phyloP scores from a whole-genome alignment of 2,888 invertebrate species.

The Drosophila rellima region DNA sequence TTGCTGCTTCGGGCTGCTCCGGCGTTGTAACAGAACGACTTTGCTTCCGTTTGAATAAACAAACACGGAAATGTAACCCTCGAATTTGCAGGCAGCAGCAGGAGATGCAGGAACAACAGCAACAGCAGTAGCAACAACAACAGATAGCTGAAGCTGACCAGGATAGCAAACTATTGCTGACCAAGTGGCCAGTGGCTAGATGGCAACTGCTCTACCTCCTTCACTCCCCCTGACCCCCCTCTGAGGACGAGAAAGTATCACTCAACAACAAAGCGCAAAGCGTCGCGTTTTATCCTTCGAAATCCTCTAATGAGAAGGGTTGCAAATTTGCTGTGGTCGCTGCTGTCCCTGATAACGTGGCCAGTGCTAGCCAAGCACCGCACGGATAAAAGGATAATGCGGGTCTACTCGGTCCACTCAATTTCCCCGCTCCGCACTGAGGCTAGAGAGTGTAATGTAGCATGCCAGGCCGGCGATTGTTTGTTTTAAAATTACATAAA shows the following conservation, averaged over 20 bases:
- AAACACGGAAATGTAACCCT: conserved; percentile 82
- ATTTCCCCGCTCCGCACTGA: neutral
- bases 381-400: conserved; percentile 83
- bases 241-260: conserved; percentile 61
- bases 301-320: conserved; percentile 85
- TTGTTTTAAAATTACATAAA: conserved; percentile 83
- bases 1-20: conserved; percentile 46
- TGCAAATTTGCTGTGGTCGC: conserved; percentile 78
- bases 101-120: conserved; percentile 27
- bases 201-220: neutral
- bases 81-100: conserved; percentile 46
- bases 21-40: conserved; percentile 82
- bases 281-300: conserved; percentile 78
- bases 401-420: conserved; percentile 53
- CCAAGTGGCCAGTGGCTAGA: conserved; percentile 64
- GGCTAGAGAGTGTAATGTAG: conserved; percentile 67
- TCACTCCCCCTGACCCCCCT: conserved; percentile 11
- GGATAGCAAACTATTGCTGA: conserved; percentile 66
- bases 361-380: conserved; percentile 70
- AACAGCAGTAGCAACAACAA: conserved; percentile 25
- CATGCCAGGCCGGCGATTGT: conserved; percentile 50
- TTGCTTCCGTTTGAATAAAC: conserved; percentile 82
- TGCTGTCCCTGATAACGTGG: conserved; percentile 75
- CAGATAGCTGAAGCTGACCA: conserved; percentile 27
- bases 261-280: conserved; percentile 76